A percentile compares a stretch with the other conserved stretches of the same genome.
phyloP scores from a whole-genome alignment of 2,113 vertebrate genomes.

The Dipodomys ordii region DNA sequence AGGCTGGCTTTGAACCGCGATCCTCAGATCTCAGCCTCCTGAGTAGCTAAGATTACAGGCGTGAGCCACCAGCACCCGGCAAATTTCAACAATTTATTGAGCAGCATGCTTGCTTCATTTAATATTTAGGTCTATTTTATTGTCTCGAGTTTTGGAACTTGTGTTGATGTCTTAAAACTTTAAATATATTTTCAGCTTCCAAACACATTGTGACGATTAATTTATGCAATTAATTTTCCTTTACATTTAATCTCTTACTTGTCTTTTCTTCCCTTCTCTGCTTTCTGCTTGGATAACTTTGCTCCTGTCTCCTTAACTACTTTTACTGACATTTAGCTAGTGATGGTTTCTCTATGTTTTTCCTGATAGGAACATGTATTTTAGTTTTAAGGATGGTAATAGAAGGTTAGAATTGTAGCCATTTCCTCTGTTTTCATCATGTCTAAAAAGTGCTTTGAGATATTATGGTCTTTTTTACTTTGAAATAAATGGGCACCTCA shows the following conservation, averaged over 20 bases:
- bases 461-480: not conserved
- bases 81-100: not conserved
- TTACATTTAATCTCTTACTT: not conserved
- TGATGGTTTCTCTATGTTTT: not conserved
- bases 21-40: too few relatives aligned
- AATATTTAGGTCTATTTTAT: not conserved
- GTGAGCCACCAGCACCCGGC: too few relatives aligned
- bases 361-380: not conserved
- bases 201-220: not conserved
- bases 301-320: not conserved
- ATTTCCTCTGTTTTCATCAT: not conserved
- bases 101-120: too few relatives aligned
- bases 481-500: not conserved
- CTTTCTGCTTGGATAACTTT: not conserved
- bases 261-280: accelerated
- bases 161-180: too few relatives aligned
- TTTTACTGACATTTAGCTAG: not conserved
- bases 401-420: not conserved
- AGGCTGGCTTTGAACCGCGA: too few relatives aligned
- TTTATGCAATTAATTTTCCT: not conserved
- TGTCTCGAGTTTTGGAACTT: too few relatives aligned
- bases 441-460: not conserved
- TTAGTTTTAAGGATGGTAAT: not conserved
- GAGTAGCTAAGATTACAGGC: too few relatives aligned
- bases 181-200: not conserved